Evolutionary conservation across 2,888 invertebrate species (phyloP).

Genomic region (Athrips mouffetella): DNA sequence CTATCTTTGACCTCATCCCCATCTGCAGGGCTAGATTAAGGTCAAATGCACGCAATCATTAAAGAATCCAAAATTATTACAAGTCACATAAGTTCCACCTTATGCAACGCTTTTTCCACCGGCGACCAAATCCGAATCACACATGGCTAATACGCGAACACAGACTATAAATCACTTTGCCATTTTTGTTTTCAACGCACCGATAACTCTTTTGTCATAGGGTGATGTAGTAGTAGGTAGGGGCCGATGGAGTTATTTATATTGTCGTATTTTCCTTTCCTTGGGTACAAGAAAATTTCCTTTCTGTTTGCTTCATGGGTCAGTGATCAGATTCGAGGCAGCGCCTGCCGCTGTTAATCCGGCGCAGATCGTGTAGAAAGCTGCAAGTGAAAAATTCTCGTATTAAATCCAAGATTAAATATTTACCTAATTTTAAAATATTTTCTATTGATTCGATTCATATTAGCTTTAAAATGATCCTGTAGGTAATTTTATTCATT

Average conservation of each 20-base stretch:
- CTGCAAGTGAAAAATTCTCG: conserved; percentile 30
- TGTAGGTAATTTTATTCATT: too few relatives aligned
- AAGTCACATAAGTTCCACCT: too few relatives aligned
- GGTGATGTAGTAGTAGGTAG: conserved; percentile 68
- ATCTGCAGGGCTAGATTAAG: too few relatives aligned
- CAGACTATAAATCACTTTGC: conserved; percentile 69
- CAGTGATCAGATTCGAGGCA: conserved; percentile 71
- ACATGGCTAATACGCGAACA: conserved; percentile 55
- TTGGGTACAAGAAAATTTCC: conserved; percentile 74
- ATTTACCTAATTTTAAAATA: too few relatives aligned
- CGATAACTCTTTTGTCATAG: conserved; percentile 79
- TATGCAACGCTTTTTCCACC: conserved; percentile 16
- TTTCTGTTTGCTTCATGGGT: conserved; percentile 77
- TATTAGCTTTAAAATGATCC: too few relatives aligned
- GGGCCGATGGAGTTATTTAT: conserved; percentile 72
- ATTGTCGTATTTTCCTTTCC: conserved; percentile 75
- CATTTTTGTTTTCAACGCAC: conserved; percentile 79
- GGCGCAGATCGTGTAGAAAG: conserved; percentile 28
- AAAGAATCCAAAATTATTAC: too few relatives aligned
- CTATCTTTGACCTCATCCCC: too few relatives aligned
- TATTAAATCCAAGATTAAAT: neutral
- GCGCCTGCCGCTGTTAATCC: conserved; percentile 41
- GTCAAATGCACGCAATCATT: too few relatives aligned
- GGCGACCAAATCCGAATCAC: conserved; percentile 41
- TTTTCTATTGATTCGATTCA: too few relatives aligned